Conservation (phyloP, 1,140 invertebrate genomes). For the Diploscapter pachys region DNA sequence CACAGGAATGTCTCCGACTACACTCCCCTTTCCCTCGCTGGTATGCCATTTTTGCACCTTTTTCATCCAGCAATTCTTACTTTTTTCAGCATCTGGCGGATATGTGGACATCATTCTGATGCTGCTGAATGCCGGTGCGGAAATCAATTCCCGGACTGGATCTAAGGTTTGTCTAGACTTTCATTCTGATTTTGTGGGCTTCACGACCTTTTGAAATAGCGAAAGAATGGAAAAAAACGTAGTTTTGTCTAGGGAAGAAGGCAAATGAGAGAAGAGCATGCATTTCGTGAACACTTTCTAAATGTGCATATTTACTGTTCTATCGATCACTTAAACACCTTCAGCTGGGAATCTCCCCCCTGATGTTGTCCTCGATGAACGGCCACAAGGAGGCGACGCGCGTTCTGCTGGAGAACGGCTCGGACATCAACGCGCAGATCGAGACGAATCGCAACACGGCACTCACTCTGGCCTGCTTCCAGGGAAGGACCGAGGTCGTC, state of each 20-base stretch:
- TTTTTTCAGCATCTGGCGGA: conserved; percentile 74
- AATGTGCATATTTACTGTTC: background rate
- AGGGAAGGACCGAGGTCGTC: conserved; percentile 96
- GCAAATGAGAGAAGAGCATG: too few relatives aligned
- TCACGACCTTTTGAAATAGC: background rate
- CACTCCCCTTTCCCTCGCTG: conserved; percentile 92
- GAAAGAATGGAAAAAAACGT: too few relatives aligned
- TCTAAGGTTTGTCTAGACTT: conserved; percentile 43
- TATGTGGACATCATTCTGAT: conserved; percentile 98
- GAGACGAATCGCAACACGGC: conserved; percentile 99
- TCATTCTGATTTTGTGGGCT: conserved; percentile 1
- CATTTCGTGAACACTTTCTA: too few relatives aligned
- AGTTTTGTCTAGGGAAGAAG: too few relatives aligned
- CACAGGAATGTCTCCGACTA: conserved; percentile 99
- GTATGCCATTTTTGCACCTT: too few relatives aligned
- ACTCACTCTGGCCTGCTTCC: conserved; percentile 95
- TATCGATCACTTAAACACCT: conserved; percentile 19
- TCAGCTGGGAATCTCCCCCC: conserved; percentile 91
- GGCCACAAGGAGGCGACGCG: conserved; percentile 97
- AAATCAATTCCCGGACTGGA: conserved; percentile 81
- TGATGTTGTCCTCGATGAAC: conserved; percentile 99
- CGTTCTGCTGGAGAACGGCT: conserved; percentile 90
- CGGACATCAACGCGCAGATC: conserved; percentile 99
- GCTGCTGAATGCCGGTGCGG: conserved; percentile 83
- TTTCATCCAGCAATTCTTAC: too few relatives aligned